A percentile compares a stretch with the other conserved stretches of the same genome.
Evolutionary conservation across 2,113 vertebrate genomes (phyloP).

Genomic region (Saguinus imperator): DNA sequence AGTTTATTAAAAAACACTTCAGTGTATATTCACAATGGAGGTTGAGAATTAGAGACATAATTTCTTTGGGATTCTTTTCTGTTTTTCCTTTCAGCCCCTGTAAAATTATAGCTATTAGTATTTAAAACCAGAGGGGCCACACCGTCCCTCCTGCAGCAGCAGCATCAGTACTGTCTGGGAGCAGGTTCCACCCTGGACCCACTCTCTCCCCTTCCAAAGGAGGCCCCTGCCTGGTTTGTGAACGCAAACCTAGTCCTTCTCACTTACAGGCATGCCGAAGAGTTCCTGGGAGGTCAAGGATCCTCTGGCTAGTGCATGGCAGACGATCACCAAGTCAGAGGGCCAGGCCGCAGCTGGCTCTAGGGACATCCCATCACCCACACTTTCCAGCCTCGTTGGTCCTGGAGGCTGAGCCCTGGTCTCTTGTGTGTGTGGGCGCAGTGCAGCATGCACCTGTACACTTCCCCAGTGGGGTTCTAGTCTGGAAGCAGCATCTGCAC

Average conservation of each 20-base stretch:
- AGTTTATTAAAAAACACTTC: neutral
- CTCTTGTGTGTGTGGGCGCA: neutral
- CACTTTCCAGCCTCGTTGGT: neutral
- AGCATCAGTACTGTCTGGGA: neutral
- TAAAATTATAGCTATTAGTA: neutral
- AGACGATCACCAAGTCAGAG: neutral
- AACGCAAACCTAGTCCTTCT: neutral
- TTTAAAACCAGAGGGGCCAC: neutral
- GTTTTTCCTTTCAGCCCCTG: neutral
- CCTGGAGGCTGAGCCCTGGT: neutral
- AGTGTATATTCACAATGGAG: neutral
- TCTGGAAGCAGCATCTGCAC: neutral
- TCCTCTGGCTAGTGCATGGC: neutral
- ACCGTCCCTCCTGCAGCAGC: rapidly evolving
- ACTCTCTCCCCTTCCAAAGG: neutral
- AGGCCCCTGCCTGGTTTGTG: neutral
- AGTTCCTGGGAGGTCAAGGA: too few species aligned
- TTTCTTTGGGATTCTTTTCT: neutral
- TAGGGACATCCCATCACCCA: neutral
- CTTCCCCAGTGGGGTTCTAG: neutral
- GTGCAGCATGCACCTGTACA: neutral
- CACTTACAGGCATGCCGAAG: neutral
- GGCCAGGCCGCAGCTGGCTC: neutral
- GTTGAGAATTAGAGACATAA: neutral
- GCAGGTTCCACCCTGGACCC: neutral